Evolutionary conservation across 1,140 invertebrate species (phyloP), one percentile per base, ranked within the genome.

Genomic region (Dendrolimus kikuchii): DNA sequence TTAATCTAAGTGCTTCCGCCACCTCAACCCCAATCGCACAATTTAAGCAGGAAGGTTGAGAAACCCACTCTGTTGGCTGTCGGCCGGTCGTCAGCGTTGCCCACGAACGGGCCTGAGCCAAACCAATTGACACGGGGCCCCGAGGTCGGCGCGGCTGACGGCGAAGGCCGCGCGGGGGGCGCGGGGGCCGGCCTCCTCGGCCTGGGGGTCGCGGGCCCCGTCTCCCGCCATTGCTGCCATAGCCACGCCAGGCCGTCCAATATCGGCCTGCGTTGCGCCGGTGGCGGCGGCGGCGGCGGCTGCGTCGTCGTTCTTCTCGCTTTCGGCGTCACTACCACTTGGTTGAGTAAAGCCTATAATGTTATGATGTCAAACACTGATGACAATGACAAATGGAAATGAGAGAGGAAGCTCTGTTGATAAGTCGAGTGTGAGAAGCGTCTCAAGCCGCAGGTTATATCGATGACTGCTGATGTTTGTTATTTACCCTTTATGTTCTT

Each of bases 261-360:
- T 45, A 89, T 77, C 1, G 88, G 88, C 49, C 88, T 71, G 9
- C 82, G 51, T 5, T 74, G 80, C 39, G 84, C 74, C 38, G 83
- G 79, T 4, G 80, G 77, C 44, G 83, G 78, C 2, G 80, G 78
- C 39, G 77, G 76, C 9, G 76, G 77, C 6, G 78, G 70, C 39
- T 73, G 62, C 49, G 81, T 81, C 23, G 81, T 82, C 23, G 73
- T 76, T 38, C 85, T 70, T 59, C 78, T 72, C 49, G 77, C 64
- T 64, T 88, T 88, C 59, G 87, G 86, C 53, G 86, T 88, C 64
- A 88, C 86, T 69, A 88, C 78, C 74, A 88, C 87, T 87, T 88
- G 87, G 71, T 88, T 87, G 52, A 88, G 79, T 74, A 88, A 82
- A 68, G 86, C 87, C 87, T 88, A 86, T 68, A 71, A 76, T 64